Evolutionary conservation across 1,140 invertebrate genomes (phyloP), one percentile per base, ranked within the genome.

Genomic region (Achroia grisella): DNA sequence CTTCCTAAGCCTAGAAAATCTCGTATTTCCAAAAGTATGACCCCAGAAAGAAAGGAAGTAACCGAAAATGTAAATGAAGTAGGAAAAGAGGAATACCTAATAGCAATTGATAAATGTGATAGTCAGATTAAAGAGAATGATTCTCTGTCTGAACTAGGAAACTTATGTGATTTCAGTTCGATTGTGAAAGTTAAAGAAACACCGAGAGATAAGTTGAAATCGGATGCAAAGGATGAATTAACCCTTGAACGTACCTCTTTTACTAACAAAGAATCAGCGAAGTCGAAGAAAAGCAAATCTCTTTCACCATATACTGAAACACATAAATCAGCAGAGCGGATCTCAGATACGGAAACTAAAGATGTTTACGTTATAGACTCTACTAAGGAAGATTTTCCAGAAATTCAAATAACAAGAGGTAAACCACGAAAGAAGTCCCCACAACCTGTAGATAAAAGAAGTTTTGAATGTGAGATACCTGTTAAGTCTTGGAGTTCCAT

Each of bases 281-380:
- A 71, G 55, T 29, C 56, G 9, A 53, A 56, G 34, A 81, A 80
- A 55, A 71, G 57, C 17, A 80, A 81, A 43, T 79, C 74, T 1
- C 53, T 57, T 4, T 75, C 72, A 6, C 69, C 71, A 9, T 71
- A 75, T 52, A 35, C 51, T 9, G 67, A 77, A 2, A 32, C 30
- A 29, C 61, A 63, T 17, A 77, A 74, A 48, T 50, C 48, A 23
- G 32, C 27, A 14, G 65, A 71, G 37, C 65, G 56, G 43, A 9
- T 29, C 40, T 42, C 27, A 31, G 68, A 73, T 30, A 51, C 44
- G 31, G 66, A 75, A 13, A 66, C 75, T 35, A 81, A 74, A 55
- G 78, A 85, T 56, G 71, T 82, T 6, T 81, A 80, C 48, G 70
- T 85, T 8, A 85, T 85, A 29, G 69, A 85, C 52, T 69, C 76